Base-by-base conservation (phyloP, 2,888 invertebrate species). In the Zonitis immaculata region DNA sequence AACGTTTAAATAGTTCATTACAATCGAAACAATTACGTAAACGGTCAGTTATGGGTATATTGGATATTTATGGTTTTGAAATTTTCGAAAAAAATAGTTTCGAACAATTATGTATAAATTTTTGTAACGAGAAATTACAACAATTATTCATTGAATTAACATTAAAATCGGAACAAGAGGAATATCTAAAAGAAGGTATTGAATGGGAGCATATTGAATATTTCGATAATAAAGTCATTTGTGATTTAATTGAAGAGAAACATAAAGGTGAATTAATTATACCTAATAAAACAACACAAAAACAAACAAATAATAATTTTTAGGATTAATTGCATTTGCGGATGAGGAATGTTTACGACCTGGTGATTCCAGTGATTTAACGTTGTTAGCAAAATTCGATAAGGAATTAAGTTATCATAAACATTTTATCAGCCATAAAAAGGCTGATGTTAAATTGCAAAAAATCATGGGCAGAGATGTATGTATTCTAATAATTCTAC, bases 11-110 rank as follows among this genome's bases (percentile, higher is more conserved):
- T 76, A 75, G 81, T 25, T 89, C 91, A 0, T 76, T 93, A 20
- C 82, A 85, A 50, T 82, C 87, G 0, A 55, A 65, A 8, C 79
- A 77, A 35, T 76, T 80, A 14, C 77, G 78, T 42, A 80, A 79
- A 55, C 85, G 85, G 18, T 81, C 82, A 1, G 88, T 93, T 0
- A 91, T 95, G 77, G 95, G 95, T 1, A 91, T 95, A 62, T 77
- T 95, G 61, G 95, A 95, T 73, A 95, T 95, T 66, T 95, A 95
- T 67, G 95, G 95, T 45, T 95, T 95, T 72, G 95, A 95, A 76
- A 92, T 95, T 61, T 94, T 95, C 78, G 84, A 89, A 48, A 87
- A 84, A 63, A 95, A 95, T 72, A 89, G 89, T 69, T 90, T 90
- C 73, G 89, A 90, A 74, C 95, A 95, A 76, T 90, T 95, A 73